Percentiles rank a stretch among this genome's conserved stretches.
phyloP scores from a whole-genome alignment of 2,113 vertebrate genomes.

The Solea senegalensis region DNA sequence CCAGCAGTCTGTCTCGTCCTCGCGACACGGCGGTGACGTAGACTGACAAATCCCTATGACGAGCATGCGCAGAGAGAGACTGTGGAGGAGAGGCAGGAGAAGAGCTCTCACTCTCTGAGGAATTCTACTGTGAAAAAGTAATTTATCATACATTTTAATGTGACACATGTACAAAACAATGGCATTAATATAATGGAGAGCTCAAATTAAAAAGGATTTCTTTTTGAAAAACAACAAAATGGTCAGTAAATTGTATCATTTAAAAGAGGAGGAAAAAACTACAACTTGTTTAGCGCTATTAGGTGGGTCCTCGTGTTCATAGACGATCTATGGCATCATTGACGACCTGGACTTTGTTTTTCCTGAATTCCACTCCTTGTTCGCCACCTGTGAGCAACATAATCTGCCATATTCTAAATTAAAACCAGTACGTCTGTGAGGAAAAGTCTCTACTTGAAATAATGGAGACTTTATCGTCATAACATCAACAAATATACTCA shows the following conservation, averaged over 20 bases:
- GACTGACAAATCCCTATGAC: conserved; percentile 40
- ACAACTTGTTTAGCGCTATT: no score
- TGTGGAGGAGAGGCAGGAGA: fast-evolving
- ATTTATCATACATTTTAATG: no score
- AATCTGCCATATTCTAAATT: background rate
- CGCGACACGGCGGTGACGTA: conserved; percentile 56
- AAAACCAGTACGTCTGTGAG: background rate
- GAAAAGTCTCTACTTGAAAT: no score
- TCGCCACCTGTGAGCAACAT: background rate
- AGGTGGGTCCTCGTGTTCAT: fast-evolving
- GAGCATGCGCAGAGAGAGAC: background rate
- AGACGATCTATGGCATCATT: conserved; percentile 45
- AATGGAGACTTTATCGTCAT: background rate
- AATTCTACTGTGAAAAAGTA: no score
- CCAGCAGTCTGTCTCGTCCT: conserved; percentile 30
- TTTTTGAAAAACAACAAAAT: no score
- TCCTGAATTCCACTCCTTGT: background rate
- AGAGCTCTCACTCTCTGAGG: conserved; percentile 55
- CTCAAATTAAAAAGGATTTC: no score
- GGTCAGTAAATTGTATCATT: no score
- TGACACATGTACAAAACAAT: no score
- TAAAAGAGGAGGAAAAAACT: no score
- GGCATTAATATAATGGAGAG: no score
- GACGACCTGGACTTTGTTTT: conserved; percentile 21
- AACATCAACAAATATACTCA: background rate